A percentile compares a stretch with the other conserved stretches of the same genome.
Conservation (phyloP, 1,140 invertebrate species). For the Drosophila persimilis region DNA sequence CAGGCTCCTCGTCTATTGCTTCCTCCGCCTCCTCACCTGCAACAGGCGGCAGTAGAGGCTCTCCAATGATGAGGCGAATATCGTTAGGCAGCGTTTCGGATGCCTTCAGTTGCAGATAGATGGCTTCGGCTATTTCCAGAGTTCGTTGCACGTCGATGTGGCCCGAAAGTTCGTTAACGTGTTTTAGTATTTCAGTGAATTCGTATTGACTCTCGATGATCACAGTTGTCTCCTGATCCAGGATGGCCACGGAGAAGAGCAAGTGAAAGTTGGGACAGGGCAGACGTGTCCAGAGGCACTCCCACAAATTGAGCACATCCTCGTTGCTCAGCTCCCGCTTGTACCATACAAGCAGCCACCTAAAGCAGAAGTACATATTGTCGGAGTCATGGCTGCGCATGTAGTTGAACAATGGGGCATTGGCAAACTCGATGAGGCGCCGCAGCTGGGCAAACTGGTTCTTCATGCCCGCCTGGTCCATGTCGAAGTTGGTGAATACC, state of each 20-base stretch:
- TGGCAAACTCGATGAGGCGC: slow-evolving; percentile 90
- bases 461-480: slow-evolving; percentile 99
- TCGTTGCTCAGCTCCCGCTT: slow-evolving; percentile 91
- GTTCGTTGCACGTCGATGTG: slow-evolving; percentile 91
- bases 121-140: slow-evolving; percentile 93
- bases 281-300: slow-evolving; percentile 94
- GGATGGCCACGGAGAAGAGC: slow-evolving; percentile 94
- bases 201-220: slow-evolving; percentile 96
- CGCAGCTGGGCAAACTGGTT: slow-evolving; percentile 94
- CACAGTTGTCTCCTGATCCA: slow-evolving; percentile 93
- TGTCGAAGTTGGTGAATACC: slow-evolving; percentile 98
- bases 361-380: slow-evolving; percentile 99
- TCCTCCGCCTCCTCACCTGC: slow-evolving; percentile 52
- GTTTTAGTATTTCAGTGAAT: slow-evolving; percentile 98
- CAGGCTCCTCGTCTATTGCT: slow-evolving; percentile 33
- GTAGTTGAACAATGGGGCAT: slow-evolving; percentile 93
- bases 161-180: slow-evolving; percentile 95
- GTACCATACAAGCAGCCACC: slow-evolving; percentile 93
- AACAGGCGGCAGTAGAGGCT: slow-evolving; percentile 81
- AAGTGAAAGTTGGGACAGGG: slow-evolving; percentile 98
- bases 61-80: slow-evolving; percentile 87
- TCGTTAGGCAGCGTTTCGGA: slow-evolving; percentile 88
- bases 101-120: slow-evolving; percentile 91
- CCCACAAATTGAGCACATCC: slow-evolving; percentile 91
- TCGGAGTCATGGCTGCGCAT: slow-evolving; percentile 95